Evolutionary conservation across 2,888 invertebrate genomes (phyloP).

Genomic region (Sinelater perroti): DNA sequence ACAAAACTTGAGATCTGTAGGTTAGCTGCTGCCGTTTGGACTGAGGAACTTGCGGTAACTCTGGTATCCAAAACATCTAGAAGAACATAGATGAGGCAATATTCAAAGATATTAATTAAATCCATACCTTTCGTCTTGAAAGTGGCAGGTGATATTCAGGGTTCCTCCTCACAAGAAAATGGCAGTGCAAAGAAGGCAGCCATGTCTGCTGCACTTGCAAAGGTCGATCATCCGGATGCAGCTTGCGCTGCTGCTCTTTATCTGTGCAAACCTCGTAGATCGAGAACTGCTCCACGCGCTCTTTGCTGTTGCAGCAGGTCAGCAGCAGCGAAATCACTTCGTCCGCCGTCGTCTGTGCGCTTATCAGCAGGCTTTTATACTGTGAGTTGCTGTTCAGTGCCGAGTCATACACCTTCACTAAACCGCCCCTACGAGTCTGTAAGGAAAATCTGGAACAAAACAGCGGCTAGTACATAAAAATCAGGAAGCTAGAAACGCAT

Average conservation of each 20-base stretch:
- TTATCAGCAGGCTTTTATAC: slow-evolving; percentile 90
- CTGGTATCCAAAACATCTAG: slow-evolving; percentile 68
- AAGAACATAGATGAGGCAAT: slow-evolving; percentile 44
- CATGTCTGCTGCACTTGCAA: slow-evolving; percentile 81
- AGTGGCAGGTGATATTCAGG: slow-evolving; percentile 74
- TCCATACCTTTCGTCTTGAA: slow-evolving; percentile 61
- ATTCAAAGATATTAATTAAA: background rate
- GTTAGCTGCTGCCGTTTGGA: slow-evolving; percentile 58
- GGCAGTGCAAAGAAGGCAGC: slow-evolving; percentile 72
- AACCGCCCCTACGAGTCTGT: slow-evolving; percentile 87
- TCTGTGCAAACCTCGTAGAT: slow-evolving; percentile 81
- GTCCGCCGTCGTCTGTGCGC: slow-evolving; percentile 88
- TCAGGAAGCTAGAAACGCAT: slow-evolving; percentile 50
- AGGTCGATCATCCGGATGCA: slow-evolving; percentile 87
- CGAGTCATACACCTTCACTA: slow-evolving; percentile 92
- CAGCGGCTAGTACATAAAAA: too few relatives aligned
- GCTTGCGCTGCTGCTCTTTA: slow-evolving; percentile 86
- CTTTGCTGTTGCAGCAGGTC: slow-evolving; percentile 84
- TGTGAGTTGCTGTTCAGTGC: slow-evolving; percentile 90
- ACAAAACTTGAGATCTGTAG: slow-evolving; percentile 53
- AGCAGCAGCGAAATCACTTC: slow-evolving; percentile 85
- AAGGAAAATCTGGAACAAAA: slow-evolving; percentile 76
- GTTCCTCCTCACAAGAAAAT: slow-evolving; percentile 84
- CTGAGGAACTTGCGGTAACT: slow-evolving; percentile 60
- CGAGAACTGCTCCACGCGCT: slow-evolving; percentile 86